These are phyloP conservation scores for Nineta flava DNA, from an alignment of 2,888 invertebrate genomes.

Conservation along the genomic window DNA sequence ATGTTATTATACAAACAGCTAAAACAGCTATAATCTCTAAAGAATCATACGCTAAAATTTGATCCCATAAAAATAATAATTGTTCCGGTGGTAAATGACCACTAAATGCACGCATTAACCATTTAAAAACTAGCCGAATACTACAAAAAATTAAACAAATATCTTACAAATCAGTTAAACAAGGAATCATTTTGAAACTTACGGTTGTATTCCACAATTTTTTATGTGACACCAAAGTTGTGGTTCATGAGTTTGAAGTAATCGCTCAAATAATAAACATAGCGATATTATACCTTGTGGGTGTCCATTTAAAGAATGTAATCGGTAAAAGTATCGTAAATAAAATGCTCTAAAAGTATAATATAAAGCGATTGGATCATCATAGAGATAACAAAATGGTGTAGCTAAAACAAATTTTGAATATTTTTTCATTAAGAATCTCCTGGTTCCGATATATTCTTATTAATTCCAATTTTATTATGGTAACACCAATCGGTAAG, in stretches of 20 bases:
- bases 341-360: constrained; percentile 86
- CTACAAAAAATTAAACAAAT: constrained; percentile 30
- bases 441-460: too few relatives aligned
- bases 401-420: constrained; percentile 49
- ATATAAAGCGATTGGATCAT: constrained; percentile 75
- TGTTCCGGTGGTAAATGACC: constrained; percentile 89
- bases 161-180: background rate
- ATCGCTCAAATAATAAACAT: constrained; percentile 74
- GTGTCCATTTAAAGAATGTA: constrained; percentile 85
- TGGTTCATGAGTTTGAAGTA: constrained; percentile 82
- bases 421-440: background rate
- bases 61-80: constrained; percentile 81
- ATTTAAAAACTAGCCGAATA: constrained; percentile 82
- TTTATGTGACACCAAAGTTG: constrained; percentile 82
- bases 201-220: constrained; percentile 82
- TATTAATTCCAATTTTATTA: background rate
- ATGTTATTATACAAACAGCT: constrained; percentile 69
- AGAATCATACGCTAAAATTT: constrained; percentile 82
- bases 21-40: constrained; percentile 77
- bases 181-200: constrained; percentile 28
- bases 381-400: constrained; percentile 86
- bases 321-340: constrained; percentile 75
- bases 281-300: constrained; percentile 85
- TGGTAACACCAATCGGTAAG: background rate
- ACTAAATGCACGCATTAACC: constrained; percentile 92